phyloP scores from a whole-genome alignment of 2,113 vertebrate species.

The Laterallus jamaicensis region DNA sequence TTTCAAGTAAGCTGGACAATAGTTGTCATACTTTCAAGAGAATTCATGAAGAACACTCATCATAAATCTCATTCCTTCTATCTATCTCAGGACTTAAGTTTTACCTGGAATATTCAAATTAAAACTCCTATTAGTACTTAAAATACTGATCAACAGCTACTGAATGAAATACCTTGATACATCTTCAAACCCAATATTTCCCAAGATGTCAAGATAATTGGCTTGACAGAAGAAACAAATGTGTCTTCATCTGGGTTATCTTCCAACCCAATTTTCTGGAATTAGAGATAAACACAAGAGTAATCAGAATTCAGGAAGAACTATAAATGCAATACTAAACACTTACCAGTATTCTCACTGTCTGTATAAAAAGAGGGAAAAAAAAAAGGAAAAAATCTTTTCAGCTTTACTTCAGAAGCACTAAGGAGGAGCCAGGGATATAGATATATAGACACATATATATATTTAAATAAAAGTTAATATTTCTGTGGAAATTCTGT shows the following conservation, averaged over 20 bases:
- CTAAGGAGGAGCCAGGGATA: background rate
- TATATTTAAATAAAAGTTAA: background rate
- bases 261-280: background rate
- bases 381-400: background rate
- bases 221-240: background rate
- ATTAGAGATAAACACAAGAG: background rate
- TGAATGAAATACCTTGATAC: background rate
- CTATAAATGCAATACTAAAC: background rate
- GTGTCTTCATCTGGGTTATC: background rate
- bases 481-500: background rate
- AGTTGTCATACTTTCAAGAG: background rate
- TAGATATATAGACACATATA: too few species aligned
- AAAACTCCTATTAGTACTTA: background rate
- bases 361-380: too few species aligned
- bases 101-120: background rate
- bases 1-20: background rate
- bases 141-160: background rate
- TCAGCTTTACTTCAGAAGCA: background rate
- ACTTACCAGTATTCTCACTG: background rate
- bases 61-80: background rate
- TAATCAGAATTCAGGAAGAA: background rate
- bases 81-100: background rate
- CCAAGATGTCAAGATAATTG: background rate
- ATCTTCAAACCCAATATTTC: background rate
- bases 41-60: background rate